These are phyloP conservation scores for Agrotis clavis DNA, from an alignment of 2,888 invertebrate species.

Conservation along the genomic window DNA sequence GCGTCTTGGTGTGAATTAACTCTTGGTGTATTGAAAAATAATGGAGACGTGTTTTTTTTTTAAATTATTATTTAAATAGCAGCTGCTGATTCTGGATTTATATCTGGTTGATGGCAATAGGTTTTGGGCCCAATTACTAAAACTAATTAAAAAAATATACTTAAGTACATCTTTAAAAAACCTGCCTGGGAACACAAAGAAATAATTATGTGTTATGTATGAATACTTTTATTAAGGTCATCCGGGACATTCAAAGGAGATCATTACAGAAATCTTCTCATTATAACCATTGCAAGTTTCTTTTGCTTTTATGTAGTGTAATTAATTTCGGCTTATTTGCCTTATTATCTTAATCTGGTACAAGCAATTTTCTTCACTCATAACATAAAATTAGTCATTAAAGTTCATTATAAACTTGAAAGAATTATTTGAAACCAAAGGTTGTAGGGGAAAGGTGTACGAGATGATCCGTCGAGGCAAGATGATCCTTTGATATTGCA, in stretches of 20 bases:
- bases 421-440: conserved; percentile 31
- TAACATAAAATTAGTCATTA: conserved; percentile 31
- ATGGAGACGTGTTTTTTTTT: too few species aligned
- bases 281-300: background rate
- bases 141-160: too few species aligned
- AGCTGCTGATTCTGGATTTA: too few species aligned
- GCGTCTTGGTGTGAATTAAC: too few species aligned
- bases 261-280: background rate
- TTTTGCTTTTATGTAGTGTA: background rate
- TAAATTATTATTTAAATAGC: too few species aligned
- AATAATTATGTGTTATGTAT: background rate
- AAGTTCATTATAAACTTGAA: background rate
- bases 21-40: too few species aligned
- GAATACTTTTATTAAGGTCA: background rate
- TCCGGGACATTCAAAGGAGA: background rate
- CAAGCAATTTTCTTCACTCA: background rate
- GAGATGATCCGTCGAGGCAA: too few species aligned
- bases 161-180: background rate
- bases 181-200: background rate
- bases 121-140: too few species aligned
- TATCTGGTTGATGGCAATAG: too few species aligned
- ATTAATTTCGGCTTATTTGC: conserved; percentile 15
- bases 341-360: conserved; percentile 31
- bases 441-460: too few species aligned
- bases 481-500: too few species aligned